Base-by-base conservation (phyloP, 1,140 invertebrate species). In the Drosophila seguyi region DNA sequence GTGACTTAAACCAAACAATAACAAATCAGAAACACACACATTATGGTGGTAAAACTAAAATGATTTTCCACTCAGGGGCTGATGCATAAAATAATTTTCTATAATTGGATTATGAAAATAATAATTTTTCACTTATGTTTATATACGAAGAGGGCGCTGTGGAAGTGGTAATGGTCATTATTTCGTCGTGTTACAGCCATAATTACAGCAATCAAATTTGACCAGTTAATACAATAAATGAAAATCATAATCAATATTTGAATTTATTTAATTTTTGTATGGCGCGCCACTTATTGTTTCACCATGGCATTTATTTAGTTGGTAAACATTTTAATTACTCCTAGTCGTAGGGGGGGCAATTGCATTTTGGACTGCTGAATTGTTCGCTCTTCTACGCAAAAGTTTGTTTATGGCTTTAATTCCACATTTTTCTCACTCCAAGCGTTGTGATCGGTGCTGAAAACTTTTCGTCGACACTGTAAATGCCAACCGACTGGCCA, bases 301-400 rank as follows among this genome's bases (percentile, higher is more conserved):
- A n/a, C 48, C 48, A 56, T 53, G 29, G 13, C 41, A 45, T 66
- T 59, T 55, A 75, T 76, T 76, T 75, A 36, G 52, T 47, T 53
- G 48, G 73, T 55, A 65, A 75, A 75, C 71, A 75, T 65, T 75
- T 75, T 75, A 74, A 75, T 75, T 75, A 75, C 71, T 75, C 31
- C 11, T 38, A 16, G 50, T 34, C 14, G 36, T 18, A 18, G 56
- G 36, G 29, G 41, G 29, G 29, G 29, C 2, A 41, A 62, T 47
- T 73, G 45, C 48, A 48, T 62, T 39, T 72, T 39, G 22, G 29
- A 16, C 38, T 47, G 22, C 16, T 10, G 31, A 69, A 66, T 41
- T 38, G 50, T 31, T 20, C 22, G 7, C 39, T 36, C 27, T 11
- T 16, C 18, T 34, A 34, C 13, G 16, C 11, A 41, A 68, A 53